Percentiles rank a stretch among this genome's conserved stretches.
Evolutionary conservation across 2,888 invertebrate genomes (phyloP).

Genomic region (Salticus scenicus): DNA sequence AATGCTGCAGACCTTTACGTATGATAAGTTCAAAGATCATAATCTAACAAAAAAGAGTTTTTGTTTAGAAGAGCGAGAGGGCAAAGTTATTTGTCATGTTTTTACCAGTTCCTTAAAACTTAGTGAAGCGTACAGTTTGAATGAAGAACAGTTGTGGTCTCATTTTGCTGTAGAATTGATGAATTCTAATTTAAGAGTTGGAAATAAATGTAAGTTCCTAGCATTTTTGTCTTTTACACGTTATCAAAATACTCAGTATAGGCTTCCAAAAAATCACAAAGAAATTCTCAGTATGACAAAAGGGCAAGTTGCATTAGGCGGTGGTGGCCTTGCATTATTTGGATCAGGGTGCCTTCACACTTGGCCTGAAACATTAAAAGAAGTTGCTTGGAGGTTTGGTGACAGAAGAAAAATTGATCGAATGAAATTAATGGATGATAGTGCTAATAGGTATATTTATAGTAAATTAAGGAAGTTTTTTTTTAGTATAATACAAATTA

Average conservation of each 20-base stretch:
- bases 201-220: conserved; percentile 85
- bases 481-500: background rate
- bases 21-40: conserved; percentile 89
- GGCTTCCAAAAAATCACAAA: conserved; percentile 42
- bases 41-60: conserved; percentile 88
- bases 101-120: conserved; percentile 85
- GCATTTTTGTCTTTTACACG: conserved; percentile 92
- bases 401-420: conserved; percentile 83
- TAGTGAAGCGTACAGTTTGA: conserved; percentile 83
- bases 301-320: conserved; percentile 92
- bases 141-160: conserved; percentile 88
- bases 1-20: conserved; percentile 89
- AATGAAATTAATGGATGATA: conserved; percentile 88
- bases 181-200: conserved; percentile 81
- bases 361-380: conserved; percentile 86
- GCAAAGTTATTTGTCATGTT: conserved; percentile 82
- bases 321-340: conserved; percentile 92
- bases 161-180: conserved; percentile 89
- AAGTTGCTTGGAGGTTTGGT: conserved; percentile 81
- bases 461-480: no score
- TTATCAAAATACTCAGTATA: conserved; percentile 79
- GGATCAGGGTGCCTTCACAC: conserved; percentile 92
- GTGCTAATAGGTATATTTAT: conserved; percentile 84
- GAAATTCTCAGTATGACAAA: conserved; percentile 79
- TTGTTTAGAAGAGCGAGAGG: conserved; percentile 82